Evolutionary conservation across 2,113 vertebrate genomes (phyloP), one percentile per base, ranked within the genome.

Genomic region (Polypterus bichir): DNA sequence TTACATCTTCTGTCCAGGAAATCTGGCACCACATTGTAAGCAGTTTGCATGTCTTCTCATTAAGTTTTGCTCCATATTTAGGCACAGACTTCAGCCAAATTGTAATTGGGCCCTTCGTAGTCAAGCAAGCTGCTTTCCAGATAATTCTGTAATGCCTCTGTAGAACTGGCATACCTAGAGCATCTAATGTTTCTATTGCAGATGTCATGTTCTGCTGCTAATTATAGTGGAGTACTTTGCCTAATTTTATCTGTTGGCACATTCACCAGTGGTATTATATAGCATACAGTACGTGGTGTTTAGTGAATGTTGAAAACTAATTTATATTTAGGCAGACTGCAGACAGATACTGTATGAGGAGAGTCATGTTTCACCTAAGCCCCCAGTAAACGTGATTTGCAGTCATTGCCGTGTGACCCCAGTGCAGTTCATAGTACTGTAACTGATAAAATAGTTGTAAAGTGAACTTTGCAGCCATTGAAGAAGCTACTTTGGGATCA

Each of bases 301-400:
- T 58, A 27, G 52, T 44, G 7, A 68, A 71, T 59, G 9, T 3
- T 1, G 60, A 62, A 61, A 11, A 0, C 0, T 0, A 0, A 8
- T 65, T 62, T 68, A 8, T 63, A 61, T 5, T 7, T 63, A 65
- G 58, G 59, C 64, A 1, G 60, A 57, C 65, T 46, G 9, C 54
- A 65, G 54, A 44, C 10, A 7, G 74, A 69, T 74, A 73, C 55
- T 67, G 68, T 74, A 71, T 67, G 58, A 57, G 59, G 62, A 52
- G 59, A 55, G 59, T 79, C 75, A 71, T 59, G 64, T 80, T 81
- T 76, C 73, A 73, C 70, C 69, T 68, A 62, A 70, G 60, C 27
- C 70, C 69, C n/a, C 57, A 64, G 66, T 49, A 5, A 9, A 44
- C 65, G 7, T 52, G 62, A 66, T 68, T 66, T 67, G 66, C 65